These are phyloP conservation scores for Agrotis puta DNA, from an alignment of 2,888 invertebrate genomes.

Conservation along the genomic window DNA sequence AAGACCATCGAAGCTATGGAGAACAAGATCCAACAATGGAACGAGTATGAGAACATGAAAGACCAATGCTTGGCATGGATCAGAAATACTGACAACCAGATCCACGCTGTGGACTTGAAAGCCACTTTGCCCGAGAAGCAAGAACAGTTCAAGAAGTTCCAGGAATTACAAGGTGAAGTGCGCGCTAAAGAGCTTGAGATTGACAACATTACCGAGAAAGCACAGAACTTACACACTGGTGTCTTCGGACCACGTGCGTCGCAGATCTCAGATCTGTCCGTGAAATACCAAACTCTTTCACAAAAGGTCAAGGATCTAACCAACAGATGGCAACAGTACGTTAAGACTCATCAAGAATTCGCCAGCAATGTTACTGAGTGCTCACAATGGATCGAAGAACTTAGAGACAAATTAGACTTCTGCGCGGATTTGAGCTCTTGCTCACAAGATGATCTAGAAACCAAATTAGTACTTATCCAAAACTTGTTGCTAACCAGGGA, in stretches of 20 bases:
- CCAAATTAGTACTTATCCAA: conserved; percentile 95
- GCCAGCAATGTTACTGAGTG: conserved; percentile 95
- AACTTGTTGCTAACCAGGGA: conserved; percentile 97
- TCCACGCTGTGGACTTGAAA: conserved; percentile 97
- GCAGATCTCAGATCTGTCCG: conserved; percentile 97
- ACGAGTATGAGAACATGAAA: conserved; percentile 96
- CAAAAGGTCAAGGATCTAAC: conserved; percentile 97
- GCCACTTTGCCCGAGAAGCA: conserved; percentile 96
- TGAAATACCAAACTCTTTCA: conserved; percentile 97
- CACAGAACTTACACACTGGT: conserved; percentile 95
- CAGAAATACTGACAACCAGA: conserved; percentile 95
- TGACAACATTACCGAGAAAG: conserved; percentile 97
- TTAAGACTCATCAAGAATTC: conserved; percentile 96
- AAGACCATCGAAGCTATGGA: conserved; percentile 95
- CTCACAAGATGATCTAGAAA: conserved; percentile 96
- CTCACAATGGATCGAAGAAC: conserved; percentile 95
- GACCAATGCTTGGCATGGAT: conserved; percentile 97
- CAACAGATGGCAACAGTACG: conserved; percentile 97
- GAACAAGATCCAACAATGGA: conserved; percentile 96
- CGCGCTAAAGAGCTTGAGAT: conserved; percentile 97
- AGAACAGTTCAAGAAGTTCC: conserved; percentile 95
- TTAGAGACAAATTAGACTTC: conserved; percentile 95
- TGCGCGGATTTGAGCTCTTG: conserved; percentile 96
- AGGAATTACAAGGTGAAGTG: conserved; percentile 96
- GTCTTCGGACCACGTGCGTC: conserved; percentile 94